Evolutionary conservation across 2,888 invertebrate species (phyloP).

Genomic region (Ferrisia virgata): DNA sequence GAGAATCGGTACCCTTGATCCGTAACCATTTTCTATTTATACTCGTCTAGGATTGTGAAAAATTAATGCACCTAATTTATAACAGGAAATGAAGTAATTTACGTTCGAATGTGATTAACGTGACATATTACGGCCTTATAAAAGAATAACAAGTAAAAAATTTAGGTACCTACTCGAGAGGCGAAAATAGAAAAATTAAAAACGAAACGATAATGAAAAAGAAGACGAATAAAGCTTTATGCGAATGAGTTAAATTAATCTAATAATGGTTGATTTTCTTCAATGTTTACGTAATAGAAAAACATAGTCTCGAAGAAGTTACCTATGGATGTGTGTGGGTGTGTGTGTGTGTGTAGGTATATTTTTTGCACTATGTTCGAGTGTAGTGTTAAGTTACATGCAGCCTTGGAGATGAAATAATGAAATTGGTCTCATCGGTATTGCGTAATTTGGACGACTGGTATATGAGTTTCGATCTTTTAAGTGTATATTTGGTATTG

Average conservation of each 20-base stretch:
- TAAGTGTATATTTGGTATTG: not conserved
- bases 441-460: not conserved
- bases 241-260: not conserved
- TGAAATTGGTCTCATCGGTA: not conserved
- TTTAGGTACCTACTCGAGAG: not conserved
- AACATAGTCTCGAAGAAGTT: not conserved
- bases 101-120: not conserved
- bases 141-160: not conserved
- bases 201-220: not conserved
- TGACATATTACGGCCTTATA: not conserved
- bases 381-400: not conserved
- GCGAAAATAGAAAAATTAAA: not conserved
- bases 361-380: not conserved
- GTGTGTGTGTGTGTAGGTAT: no score
- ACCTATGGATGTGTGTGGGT: no score
- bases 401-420: conserved; percentile 1
- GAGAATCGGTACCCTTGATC: not conserved
- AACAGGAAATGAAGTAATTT: conserved; percentile 39
- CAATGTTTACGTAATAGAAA: conserved; percentile 15
- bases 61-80: conserved; percentile 27
- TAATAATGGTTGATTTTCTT: conserved; percentile 10
- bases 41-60: not conserved
- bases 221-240: not conserved
- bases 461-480: not conserved
- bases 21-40: not conserved